These are phyloP conservation scores for Eupleurogrammus muticus DNA, from an alignment of 2,797 vertebrate genomes.

Conservation along the genomic window DNA sequence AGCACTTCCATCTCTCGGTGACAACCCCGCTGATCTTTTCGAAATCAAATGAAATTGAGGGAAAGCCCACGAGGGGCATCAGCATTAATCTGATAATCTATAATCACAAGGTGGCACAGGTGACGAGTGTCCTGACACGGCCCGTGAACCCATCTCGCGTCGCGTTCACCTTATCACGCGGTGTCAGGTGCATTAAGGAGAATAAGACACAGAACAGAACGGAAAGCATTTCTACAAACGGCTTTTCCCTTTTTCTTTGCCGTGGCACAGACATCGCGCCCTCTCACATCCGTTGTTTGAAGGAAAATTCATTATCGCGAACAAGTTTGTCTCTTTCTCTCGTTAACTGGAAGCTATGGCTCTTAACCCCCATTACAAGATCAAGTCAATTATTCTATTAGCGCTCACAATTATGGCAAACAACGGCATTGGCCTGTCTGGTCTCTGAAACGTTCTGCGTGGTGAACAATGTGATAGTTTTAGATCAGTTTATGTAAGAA, in stretches of 20 bases:
- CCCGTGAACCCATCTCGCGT: conserved; percentile 72
- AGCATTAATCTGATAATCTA: conserved; percentile 77
- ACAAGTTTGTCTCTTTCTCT: conserved; percentile 62
- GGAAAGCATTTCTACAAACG: conserved; percentile 37
- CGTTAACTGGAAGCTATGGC: conserved; percentile 67
- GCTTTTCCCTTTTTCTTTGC: conserved; percentile 22
- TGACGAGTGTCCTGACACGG: conserved; percentile 75
- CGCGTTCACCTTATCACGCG: conserved; percentile 68
- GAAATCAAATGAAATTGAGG: conserved; percentile 75
- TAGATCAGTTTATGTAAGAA: neutral
- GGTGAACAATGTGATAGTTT: conserved; percentile 25
- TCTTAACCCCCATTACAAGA: conserved; percentile 67
- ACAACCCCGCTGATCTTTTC: conserved; percentile 68
- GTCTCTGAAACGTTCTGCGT: conserved; percentile 32
- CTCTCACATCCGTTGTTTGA: conserved; percentile 55
- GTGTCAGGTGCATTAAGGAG: conserved; percentile 68
- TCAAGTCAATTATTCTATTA: conserved; percentile 68
- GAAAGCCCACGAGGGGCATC: conserved; percentile 68
- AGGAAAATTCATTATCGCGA: conserved; percentile 60
- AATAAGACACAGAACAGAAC: conserved; percentile 42
- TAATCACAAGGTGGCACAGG: conserved; percentile 69
- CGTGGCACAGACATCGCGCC: conserved; percentile 43
- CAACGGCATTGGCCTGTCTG: conserved; percentile 32
- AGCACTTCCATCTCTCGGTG: conserved; percentile 62
- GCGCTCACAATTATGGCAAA: conserved; percentile 58